These are phyloP conservation scores for Helleia helle DNA, from an alignment of 2,888 invertebrate genomes.

Conservation along the genomic window DNA sequence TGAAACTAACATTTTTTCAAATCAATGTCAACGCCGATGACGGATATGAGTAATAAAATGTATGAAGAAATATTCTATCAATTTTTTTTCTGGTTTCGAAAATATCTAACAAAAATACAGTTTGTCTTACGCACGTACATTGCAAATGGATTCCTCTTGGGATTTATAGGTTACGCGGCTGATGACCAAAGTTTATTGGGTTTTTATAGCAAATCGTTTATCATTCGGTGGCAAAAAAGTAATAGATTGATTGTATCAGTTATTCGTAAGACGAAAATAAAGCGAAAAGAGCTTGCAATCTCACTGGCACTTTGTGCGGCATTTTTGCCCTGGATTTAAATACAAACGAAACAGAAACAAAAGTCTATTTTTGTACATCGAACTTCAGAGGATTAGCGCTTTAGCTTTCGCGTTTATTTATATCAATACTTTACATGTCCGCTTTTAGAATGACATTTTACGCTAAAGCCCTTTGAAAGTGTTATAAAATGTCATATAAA, in stretches of 20 bases:
- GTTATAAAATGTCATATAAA: too few relatives aligned
- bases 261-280: conserved; percentile 5
- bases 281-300: neutral
- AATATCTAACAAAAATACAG: conserved; percentile 22
- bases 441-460: too few relatives aligned
- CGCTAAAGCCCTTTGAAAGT: too few relatives aligned
- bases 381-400: neutral
- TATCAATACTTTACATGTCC: too few relatives aligned
- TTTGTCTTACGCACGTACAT: conserved; percentile 55
- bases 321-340: neutral
- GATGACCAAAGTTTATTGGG: conserved; percentile 33
- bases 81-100: too few relatives aligned
- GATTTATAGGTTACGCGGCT: conserved; percentile 51
- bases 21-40: too few relatives aligned
- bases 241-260: conserved; percentile 13
- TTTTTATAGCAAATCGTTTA: conserved; percentile 34
- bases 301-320: neutral
- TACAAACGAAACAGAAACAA: neutral
- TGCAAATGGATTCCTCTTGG: conserved; percentile 48
- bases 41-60: too few relatives aligned
- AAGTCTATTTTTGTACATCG: neutral
- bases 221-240: conserved; percentile 27
- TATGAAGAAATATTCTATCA: too few relatives aligned
- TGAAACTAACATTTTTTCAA: too few relatives aligned
- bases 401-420: neutral